Evolutionary conservation across 2,888 invertebrate species (phyloP).

Genomic region (Fragum whitleyi): DNA sequence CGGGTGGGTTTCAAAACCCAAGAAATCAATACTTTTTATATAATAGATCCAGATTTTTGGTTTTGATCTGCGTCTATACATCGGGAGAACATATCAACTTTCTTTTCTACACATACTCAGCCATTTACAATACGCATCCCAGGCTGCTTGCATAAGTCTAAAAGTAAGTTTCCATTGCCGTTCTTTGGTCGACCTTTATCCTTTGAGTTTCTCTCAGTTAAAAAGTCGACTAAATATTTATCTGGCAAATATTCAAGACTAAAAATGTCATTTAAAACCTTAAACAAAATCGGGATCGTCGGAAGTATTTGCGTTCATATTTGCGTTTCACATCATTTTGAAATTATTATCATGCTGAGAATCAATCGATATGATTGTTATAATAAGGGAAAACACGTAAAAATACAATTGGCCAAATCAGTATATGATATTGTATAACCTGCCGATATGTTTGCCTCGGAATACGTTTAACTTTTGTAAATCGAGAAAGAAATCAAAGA

Average conservation of each 20-base stretch:
- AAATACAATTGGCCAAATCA: too few relatives aligned
- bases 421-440: too few relatives aligned
- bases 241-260: constrained; percentile 9
- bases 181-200: constrained; percentile 2
- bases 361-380: neutral
- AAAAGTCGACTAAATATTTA: neutral
- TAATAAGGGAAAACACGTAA: too few relatives aligned
- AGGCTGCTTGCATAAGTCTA: neutral
- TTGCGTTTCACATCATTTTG: neutral
- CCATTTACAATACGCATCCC: constrained; percentile 6
- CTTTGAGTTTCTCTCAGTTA: neutral
- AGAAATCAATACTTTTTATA: too few relatives aligned
- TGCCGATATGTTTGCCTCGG: too few relatives aligned
- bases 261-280: neutral
- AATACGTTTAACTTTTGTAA: too few relatives aligned
- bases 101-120: neutral
- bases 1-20: too few relatives aligned
- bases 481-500: too few relatives aligned
- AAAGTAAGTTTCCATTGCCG: neutral
- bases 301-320: constrained; percentile 13
- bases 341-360: neutral
- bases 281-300: constrained; percentile 10
- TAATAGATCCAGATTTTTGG: too few relatives aligned
- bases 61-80: too few relatives aligned
- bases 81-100: neutral